Percentiles rank a stretch among this genome's conserved stretches.
These are phyloP conservation scores for Anisognathus igniventris DNA, from an alignment of 2,797 vertebrate genomes.

Conservation along the genomic window DNA sequence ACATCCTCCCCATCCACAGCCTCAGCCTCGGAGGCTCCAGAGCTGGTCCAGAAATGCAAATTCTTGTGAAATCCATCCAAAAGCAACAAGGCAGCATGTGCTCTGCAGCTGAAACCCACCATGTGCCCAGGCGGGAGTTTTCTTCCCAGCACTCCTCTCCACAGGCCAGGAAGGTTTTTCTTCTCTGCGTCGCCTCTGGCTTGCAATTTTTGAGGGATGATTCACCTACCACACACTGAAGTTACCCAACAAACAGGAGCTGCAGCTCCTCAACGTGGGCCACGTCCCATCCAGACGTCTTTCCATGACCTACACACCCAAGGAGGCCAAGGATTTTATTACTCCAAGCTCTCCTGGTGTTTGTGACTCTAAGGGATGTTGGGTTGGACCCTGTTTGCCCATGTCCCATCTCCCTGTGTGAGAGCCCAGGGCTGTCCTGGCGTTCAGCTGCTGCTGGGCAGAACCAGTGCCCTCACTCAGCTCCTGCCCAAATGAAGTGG, in stretches of 20 bases:
- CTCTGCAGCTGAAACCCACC: constrained; percentile 39
- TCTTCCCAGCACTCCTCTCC: neutral
- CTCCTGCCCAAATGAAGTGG: neutral
- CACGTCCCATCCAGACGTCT: fast-evolving
- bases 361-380: neutral
- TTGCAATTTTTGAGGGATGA: constrained; percentile 48
- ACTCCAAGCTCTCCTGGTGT: neutral
- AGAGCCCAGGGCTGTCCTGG: neutral
- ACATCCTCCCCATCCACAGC: neutral
- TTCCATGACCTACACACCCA: neutral
- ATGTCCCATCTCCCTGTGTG: neutral
- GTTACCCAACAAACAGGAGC: constrained; percentile 17
- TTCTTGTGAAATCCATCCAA: constrained; percentile 15
- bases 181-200: neutral
- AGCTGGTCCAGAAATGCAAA: neutral
- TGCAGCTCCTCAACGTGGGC: neutral
- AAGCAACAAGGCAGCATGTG: constrained; percentile 35
- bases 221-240: constrained; percentile 47
- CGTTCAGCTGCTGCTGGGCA: neutral
- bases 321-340: neutral
- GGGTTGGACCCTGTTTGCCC: neutral
- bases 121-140: neutral
- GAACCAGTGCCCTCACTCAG: neutral
- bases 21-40: neutral
- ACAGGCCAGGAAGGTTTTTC: constrained; percentile 23